Percentiles rank a stretch among this genome's conserved stretches.
Evolutionary conservation across 2,888 invertebrate species (phyloP).

Genomic region (Scaptomyza flava): DNA sequence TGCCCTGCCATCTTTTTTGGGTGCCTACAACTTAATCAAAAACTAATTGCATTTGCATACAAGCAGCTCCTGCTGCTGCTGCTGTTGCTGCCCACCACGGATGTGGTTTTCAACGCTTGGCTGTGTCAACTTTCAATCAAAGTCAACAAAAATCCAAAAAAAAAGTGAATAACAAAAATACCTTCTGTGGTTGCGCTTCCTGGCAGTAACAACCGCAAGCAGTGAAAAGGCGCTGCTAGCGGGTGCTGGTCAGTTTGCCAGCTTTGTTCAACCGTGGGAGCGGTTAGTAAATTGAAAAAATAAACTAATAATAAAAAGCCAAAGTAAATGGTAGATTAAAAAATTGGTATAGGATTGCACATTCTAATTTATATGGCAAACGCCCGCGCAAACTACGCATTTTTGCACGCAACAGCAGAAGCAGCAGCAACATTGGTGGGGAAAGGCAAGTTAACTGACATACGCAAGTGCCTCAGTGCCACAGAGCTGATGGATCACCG

Average conservation of each 20-base stretch:
- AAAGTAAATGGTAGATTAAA: slow-evolving; percentile 6
- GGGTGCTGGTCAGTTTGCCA: slow-evolving; percentile 71
- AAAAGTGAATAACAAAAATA: slow-evolving; percentile 10
- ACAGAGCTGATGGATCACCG: slow-evolving; percentile 81
- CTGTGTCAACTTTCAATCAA: slow-evolving; percentile 82
- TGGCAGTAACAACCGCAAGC: slow-evolving; percentile 59
- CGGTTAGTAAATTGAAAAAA: slow-evolving; percentile 40
- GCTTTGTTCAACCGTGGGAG: slow-evolving; percentile 75
- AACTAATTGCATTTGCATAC: slow-evolving; percentile 80
- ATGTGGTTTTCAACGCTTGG: slow-evolving; percentile 82
- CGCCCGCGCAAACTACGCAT: slow-evolving; percentile 79
- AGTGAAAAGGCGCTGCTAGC: slow-evolving; percentile 61
- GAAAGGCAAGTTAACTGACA: slow-evolving; percentile 53
- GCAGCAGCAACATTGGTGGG: slow-evolving; percentile 13
- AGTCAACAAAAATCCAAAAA: slow-evolving; percentile 61
- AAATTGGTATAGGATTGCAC: slow-evolving; percentile 49
- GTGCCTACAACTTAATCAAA: slow-evolving; percentile 76
- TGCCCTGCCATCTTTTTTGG: slow-evolving; percentile 41
- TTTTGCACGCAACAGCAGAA: slow-evolving; percentile 69
- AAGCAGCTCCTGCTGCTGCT: slow-evolving; percentile 29
- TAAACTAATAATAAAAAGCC: not conserved
- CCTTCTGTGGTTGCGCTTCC: slow-evolving; percentile 76
- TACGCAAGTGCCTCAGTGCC: slow-evolving; percentile 64
- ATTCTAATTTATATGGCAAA: slow-evolving; percentile 77
- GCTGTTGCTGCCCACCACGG: slow-evolving; percentile 70